Base-by-base conservation (phyloP, 2,888 invertebrate genomes). In the Lottia scabra region DNA sequence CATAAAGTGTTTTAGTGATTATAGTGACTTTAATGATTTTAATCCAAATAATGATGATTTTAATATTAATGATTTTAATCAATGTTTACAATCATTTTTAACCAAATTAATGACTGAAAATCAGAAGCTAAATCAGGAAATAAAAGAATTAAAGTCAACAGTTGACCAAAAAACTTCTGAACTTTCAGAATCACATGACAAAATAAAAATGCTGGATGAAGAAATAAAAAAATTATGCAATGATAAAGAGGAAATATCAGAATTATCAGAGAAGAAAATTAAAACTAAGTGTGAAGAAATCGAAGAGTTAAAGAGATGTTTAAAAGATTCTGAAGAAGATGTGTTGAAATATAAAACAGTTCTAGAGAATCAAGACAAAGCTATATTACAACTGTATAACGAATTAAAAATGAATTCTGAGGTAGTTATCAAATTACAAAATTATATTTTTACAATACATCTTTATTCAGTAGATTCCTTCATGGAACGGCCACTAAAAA, bases 151-250 rank as follows among this genome's bases (percentile, higher is more conserved):
- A 15, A 56, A 69, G 26, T 27, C 19, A 56, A 15, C 19, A 8
- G 10, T 56, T 23, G 19, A 56, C 23, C 12, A 19, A 23, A 56
- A 23, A 10, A 19, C 81, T 43, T 64, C 81, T 26, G 68, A 78
- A 56, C n/a, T 72, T 10, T 30, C 66, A 16, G 65, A 75, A 44
- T 15, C 77, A 2, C 68, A 66, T 30, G 27, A 76, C 38, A 71
- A 83, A 27, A 67, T 75, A 13, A 71, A 71, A 15, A 64, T 71
- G 13, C 63, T 78, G 5, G 67, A 65, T 23, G 75, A 70, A 38
- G 27, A 26, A 13, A 13, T 38, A 10, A 67, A 63, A 15, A n/a
- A 8, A 38, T 68, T 71, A 10, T 71, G 65, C n/a, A 67, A 67
- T 10, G 66, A 65, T 13, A 68, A 65, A 67, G 66, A 62, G 45